phyloP scores from a whole-genome alignment of 2,113 vertebrate genomes.

The Uria aalge region DNA sequence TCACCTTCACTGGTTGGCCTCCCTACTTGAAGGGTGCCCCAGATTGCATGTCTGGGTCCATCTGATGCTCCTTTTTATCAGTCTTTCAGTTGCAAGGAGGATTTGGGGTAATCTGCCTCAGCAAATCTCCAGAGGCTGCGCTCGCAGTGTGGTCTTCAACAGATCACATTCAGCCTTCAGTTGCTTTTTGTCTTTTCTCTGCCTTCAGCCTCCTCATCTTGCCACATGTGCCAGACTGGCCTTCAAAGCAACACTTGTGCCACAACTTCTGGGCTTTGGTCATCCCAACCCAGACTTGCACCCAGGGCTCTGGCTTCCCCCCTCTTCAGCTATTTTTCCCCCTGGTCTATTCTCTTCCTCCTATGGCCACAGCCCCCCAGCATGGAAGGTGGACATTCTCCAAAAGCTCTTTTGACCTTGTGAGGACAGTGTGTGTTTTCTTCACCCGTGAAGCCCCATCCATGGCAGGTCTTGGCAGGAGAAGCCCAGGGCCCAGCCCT shows the following conservation, averaged over 20 bases:
- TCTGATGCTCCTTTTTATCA: neutral
- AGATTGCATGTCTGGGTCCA: neutral
- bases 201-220: neutral
- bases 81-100: neutral
- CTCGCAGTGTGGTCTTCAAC: fast-evolving
- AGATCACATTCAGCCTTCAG: neutral
- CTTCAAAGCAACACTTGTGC: neutral
- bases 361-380: neutral
- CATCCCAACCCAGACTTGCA: neutral
- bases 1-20: neutral
- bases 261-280: neutral
- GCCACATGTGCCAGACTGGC: neutral
- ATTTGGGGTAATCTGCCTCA: neutral
- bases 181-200: neutral
- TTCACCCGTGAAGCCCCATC: neutral
- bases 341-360: neutral
- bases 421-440: neutral
- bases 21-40: neutral
- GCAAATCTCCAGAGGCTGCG: neutral
- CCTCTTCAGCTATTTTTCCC: neutral
- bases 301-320: neutral
- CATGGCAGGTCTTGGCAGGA: neutral
- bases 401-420: neutral
- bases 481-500: neutral
- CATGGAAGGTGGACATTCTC: fast-evolving